Evolutionary conservation across 2,888 invertebrate genomes (phyloP).

Genomic region (Lithophane ornitopus): DNA sequence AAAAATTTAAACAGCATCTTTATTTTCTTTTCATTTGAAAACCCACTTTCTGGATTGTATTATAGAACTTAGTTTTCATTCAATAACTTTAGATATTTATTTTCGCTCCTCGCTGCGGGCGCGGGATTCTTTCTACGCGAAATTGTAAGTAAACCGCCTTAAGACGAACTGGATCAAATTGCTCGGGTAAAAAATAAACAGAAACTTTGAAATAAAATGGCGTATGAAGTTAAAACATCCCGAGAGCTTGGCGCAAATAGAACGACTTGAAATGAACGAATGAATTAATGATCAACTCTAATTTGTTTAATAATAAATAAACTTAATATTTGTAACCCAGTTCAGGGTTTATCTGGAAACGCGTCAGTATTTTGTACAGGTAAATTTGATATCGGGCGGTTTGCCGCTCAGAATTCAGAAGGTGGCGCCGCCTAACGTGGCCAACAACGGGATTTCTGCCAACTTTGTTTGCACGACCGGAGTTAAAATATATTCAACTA

Average conservation of each 20-base stretch:
- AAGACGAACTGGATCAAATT: constrained; percentile 75
- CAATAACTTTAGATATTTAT: constrained; percentile 68
- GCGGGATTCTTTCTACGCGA: constrained; percentile 74
- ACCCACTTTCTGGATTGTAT: constrained; percentile 29
- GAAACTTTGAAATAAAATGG: constrained; percentile 79
- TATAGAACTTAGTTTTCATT: constrained; percentile 60
- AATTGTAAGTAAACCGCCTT: constrained; percentile 83
- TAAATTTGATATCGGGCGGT: constrained; percentile 54
- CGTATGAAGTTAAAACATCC: constrained; percentile 73
- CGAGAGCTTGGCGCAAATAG: constrained; percentile 49
- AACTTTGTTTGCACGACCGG: constrained; percentile 64
- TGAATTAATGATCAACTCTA: constrained; percentile 30
- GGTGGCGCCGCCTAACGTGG: constrained; percentile 23
- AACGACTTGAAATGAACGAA: constrained; percentile 48
- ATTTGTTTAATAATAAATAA: constrained; percentile 35
- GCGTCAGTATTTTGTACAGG: constrained; percentile 36
- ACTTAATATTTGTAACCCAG: constrained; percentile 22
- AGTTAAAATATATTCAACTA: constrained; percentile 75
- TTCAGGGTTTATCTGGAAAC: constrained; percentile 16
- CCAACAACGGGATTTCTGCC: constrained; percentile 63
- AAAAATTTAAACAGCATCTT: constrained; percentile 19
- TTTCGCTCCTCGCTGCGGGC: constrained; percentile 61
- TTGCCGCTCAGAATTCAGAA: constrained; percentile 48
- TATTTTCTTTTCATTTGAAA: constrained; percentile 46
- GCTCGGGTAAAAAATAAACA: constrained; percentile 81